A percentile compares a stretch with the other conserved stretches of the same genome.
Conservation (phyloP, 92 coral and sea anemone species). For the Bergia sp. region DNA sequence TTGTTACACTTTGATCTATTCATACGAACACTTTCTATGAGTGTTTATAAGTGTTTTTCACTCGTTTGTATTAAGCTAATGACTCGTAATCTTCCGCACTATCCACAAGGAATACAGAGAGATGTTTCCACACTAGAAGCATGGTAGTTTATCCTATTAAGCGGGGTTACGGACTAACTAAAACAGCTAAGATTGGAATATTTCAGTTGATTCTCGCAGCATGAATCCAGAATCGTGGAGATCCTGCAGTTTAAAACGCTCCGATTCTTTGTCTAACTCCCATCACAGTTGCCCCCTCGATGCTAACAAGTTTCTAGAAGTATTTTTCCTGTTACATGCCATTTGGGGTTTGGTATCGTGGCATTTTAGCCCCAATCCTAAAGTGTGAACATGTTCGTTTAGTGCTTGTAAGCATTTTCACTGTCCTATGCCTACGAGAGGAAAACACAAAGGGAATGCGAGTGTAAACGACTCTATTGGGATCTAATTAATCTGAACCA, state of each 20-base stretch:
- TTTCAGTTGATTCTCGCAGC: constrained; percentile 38
- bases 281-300: constrained; percentile 38
- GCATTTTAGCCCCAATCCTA: not conserved
- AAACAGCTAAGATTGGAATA: not conserved
- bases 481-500: constrained; percentile 26
- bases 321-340: not conserved
- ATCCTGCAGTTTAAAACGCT: constrained; percentile 36
- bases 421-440: not conserved
- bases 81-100: not conserved
- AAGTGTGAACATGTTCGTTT: not conserved
- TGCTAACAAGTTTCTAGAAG: constrained; percentile 5
- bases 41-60: constrained; percentile 11
- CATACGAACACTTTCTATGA: not conserved
- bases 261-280: constrained; percentile 31
- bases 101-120: not conserved
- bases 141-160: not conserved
- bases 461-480: constrained; percentile 24
- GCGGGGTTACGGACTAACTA: constrained; percentile 11
- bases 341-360: not conserved
- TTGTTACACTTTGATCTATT: constrained; percentile 15
- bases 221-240: constrained; percentile 16
- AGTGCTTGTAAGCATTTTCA: constrained; percentile 13
- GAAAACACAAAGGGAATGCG: not conserved
- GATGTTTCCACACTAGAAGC: not conserved
- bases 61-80: constrained; percentile 18